phyloP scores from a whole-genome alignment of 2,888 invertebrate genomes.

The Notocelia uddmanniana region DNA sequence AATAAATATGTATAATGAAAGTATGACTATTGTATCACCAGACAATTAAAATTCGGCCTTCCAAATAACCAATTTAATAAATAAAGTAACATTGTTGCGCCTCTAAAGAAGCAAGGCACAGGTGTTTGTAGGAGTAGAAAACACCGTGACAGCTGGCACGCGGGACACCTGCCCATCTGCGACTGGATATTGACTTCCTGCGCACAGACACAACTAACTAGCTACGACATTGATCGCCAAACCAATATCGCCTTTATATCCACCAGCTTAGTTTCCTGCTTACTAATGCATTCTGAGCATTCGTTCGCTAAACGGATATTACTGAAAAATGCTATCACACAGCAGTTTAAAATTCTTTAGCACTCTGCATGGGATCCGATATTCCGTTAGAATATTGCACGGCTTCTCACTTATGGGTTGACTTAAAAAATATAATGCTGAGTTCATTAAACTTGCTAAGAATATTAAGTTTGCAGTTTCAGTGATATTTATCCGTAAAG shows the following conservation, averaged over 20 bases:
- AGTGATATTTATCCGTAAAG: background rate
- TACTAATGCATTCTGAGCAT: conserved; percentile 40
- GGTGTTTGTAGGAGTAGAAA: conserved; percentile 53
- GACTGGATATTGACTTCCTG: conserved; percentile 46
- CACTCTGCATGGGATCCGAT: conserved; percentile 50
- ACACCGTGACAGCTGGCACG: conserved; percentile 66
- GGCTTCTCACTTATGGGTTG: conserved; percentile 23
- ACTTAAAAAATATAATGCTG: conserved; percentile 11
- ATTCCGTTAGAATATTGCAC: conserved; percentile 29
- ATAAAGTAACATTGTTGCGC: conserved; percentile 15
- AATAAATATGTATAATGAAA: background rate
- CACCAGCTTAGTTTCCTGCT: conserved; percentile 24
- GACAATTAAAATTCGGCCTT: conserved; percentile 7
- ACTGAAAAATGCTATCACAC: conserved; percentile 53
- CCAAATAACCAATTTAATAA: background rate
- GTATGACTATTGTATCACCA: background rate
- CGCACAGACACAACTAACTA: conserved; percentile 48
- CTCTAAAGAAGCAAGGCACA: conserved; percentile 46
- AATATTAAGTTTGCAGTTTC: conserved; percentile 6
- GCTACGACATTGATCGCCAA: conserved; percentile 16
- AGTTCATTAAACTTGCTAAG: conserved; percentile 20
- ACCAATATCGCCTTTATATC: conserved; percentile 20
- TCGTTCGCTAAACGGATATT: conserved; percentile 55
- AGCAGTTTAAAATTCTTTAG: conserved; percentile 59
- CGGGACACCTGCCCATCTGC: conserved; percentile 71